A percentile compares a stretch with the other conserved stretches of the same genome.
Evolutionary conservation across 1,140 invertebrate genomes (phyloP).

Genomic region (Dufourea novaeangliae): DNA sequence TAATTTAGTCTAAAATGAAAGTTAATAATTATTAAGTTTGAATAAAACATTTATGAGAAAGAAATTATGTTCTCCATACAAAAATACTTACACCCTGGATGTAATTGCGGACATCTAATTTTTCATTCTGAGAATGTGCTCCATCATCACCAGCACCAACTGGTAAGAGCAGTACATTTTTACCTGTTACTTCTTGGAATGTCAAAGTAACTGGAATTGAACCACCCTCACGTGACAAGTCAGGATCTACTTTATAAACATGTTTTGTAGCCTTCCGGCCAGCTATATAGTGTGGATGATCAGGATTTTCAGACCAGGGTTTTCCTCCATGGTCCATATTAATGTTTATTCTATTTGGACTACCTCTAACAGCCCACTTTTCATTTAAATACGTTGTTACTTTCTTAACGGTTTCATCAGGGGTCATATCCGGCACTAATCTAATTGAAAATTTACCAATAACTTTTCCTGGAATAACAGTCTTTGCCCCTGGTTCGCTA

Average conservation of each 20-base stretch:
- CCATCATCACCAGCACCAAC: constrained; percentile 97
- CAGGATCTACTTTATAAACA: constrained; percentile 96
- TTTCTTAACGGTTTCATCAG: constrained; percentile 87
- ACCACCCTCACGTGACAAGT: constrained; percentile 97
- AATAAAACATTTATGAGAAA: neutral
- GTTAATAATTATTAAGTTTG: constrained; percentile 9
- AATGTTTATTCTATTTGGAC: constrained; percentile 94
- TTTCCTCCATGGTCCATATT: constrained; percentile 89
- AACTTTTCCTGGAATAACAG: constrained; percentile 97
- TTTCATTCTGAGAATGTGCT: constrained; percentile 99
- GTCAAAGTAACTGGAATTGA: constrained; percentile 98
- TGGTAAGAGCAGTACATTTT: constrained; percentile 96
- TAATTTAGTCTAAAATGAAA: constrained; percentile 89
- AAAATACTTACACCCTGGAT: constrained; percentile 92
- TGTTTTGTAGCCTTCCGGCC: constrained; percentile 92
- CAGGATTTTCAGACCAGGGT: constrained; percentile 95
- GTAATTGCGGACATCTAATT: constrained; percentile 95
- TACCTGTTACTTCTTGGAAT: constrained; percentile 93
- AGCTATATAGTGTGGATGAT: constrained; percentile 95
- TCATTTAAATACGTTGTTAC: constrained; percentile 89
- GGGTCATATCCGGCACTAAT: constrained; percentile 95
- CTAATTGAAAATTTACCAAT: constrained; percentile 98
- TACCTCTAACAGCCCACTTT: constrained; percentile 87
- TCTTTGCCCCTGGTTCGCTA: constrained; percentile 94
- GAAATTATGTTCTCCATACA: neutral